Evolutionary conservation across 2,113 vertebrate species (phyloP).

Genomic region (Gymnobelideus leadbeateri): DNA sequence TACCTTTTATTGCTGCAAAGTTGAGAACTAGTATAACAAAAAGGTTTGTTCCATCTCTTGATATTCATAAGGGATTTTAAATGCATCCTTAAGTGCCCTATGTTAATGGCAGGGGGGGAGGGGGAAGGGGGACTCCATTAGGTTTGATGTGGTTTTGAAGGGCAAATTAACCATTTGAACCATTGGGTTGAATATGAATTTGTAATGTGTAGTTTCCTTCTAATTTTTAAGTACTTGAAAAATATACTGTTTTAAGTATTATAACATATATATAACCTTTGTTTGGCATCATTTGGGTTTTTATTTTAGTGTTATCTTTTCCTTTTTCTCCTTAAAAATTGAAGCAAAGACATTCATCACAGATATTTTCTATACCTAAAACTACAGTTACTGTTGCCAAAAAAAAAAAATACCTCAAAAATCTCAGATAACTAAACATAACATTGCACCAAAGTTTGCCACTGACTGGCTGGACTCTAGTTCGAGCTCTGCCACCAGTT

Average conservation of each 20-base stretch:
- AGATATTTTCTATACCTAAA: background rate
- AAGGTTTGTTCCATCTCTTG: background rate
- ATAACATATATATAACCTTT: too few species aligned
- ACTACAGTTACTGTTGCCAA: background rate
- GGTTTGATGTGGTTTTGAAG: background rate
- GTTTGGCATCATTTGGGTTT: background rate
- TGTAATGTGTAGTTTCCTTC: background rate
- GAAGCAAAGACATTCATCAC: background rate
- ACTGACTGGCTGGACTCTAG: background rate
- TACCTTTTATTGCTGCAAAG: background rate
- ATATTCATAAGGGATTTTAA: background rate
- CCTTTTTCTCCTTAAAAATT: background rate
- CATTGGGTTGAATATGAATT: background rate
- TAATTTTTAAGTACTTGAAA: background rate
- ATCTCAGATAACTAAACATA: background rate
- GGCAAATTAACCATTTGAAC: background rate
- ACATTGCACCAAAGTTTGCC: background rate
- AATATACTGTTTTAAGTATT: background rate
- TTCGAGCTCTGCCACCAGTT: background rate
- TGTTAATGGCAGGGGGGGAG: background rate
- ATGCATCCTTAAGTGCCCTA: background rate
- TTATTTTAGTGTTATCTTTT: background rate
- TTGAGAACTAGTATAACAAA: background rate
- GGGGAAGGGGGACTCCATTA: background rate
- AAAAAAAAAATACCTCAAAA: background rate